Evolutionary conservation across 2,888 invertebrate species (phyloP).

Genomic region (Synergus umbraculus): DNA sequence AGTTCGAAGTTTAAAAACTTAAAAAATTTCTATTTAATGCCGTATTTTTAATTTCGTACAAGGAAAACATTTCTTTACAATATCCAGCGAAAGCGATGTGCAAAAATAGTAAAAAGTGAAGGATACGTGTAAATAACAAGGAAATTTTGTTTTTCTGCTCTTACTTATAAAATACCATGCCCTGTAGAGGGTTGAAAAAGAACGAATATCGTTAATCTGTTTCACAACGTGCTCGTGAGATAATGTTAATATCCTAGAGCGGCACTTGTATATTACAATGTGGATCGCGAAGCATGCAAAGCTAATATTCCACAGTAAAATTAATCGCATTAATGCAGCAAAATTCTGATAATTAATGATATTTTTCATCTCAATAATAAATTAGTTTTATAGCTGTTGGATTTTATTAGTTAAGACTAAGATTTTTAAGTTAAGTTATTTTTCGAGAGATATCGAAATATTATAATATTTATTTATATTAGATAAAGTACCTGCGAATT

Average conservation of each 20-base stretch:
- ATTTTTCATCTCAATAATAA: not conserved
- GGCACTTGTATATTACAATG: constrained; percentile 64
- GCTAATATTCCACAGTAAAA: constrained; percentile 55
- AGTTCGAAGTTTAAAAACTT: not conserved
- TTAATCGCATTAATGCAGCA: constrained; percentile 51
- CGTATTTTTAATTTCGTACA: constrained; percentile 4
- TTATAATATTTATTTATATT: not conserved
- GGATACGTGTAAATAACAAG: constrained; percentile 17
- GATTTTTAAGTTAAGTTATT: too few species aligned
- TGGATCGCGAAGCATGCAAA: constrained; percentile 52
- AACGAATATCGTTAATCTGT: constrained; percentile 24
- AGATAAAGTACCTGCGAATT: constrained; percentile 86
- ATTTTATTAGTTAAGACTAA: not conserved
- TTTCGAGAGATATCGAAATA: constrained; percentile 38
- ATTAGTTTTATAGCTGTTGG: not conserved
- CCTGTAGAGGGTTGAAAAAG: constrained; percentile 36
- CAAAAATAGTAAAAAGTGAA: constrained; percentile 32
- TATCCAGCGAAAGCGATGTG: constrained; percentile 39
- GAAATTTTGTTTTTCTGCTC: not conserved
- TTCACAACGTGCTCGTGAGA: constrained; percentile 65
- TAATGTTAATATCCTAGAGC: constrained; percentile 64
- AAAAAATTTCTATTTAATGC: not conserved
- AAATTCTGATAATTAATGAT: constrained; percentile 40
- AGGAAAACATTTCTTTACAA: constrained; percentile 13
- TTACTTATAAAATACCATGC: constrained; percentile 38